A percentile compares a stretch with the other conserved stretches of the same genome.
Evolutionary conservation across 2,113 vertebrate species (phyloP).

Genomic region (Ictalurus punctatus): DNA sequence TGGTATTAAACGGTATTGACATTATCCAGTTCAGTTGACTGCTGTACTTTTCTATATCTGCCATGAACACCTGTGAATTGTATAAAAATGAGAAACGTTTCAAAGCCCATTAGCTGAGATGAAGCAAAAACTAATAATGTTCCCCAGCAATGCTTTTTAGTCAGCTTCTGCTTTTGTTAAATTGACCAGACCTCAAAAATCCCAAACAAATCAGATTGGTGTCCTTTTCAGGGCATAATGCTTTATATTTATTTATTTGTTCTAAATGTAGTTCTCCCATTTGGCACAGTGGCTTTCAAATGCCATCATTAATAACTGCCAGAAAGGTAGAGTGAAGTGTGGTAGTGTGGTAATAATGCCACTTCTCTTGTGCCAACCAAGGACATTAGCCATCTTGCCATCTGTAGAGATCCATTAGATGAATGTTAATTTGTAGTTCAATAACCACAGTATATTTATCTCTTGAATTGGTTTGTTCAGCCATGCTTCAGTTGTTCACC

Average conservation of each 20-base stretch:
- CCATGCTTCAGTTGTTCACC: not conserved
- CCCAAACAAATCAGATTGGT: not conserved
- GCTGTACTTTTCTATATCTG: not conserved
- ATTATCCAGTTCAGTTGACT: not conserved
- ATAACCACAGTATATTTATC: not conserved
- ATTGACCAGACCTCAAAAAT: not conserved
- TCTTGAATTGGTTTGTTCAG: not conserved
- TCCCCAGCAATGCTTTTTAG: not conserved
- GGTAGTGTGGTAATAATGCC: not conserved
- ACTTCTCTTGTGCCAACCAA: not conserved
- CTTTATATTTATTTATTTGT: not conserved
- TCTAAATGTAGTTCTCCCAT: not conserved
- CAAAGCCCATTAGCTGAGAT: too few species aligned
- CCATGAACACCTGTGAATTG: not conserved
- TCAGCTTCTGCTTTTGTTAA: too few species aligned
- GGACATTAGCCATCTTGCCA: not conserved
- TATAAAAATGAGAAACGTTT: not conserved
- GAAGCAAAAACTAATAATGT: not conserved
- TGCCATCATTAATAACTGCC: not conserved
- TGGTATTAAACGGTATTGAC: not conserved
- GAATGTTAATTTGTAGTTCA: not conserved
- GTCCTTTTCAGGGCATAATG: not conserved
- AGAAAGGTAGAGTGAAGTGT: not conserved
- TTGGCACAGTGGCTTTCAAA: not conserved
- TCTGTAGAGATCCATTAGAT: not conserved